phyloP scores from a whole-genome alignment of 2,113 vertebrate genomes.

The Tragelaphus strepsiceros region DNA sequence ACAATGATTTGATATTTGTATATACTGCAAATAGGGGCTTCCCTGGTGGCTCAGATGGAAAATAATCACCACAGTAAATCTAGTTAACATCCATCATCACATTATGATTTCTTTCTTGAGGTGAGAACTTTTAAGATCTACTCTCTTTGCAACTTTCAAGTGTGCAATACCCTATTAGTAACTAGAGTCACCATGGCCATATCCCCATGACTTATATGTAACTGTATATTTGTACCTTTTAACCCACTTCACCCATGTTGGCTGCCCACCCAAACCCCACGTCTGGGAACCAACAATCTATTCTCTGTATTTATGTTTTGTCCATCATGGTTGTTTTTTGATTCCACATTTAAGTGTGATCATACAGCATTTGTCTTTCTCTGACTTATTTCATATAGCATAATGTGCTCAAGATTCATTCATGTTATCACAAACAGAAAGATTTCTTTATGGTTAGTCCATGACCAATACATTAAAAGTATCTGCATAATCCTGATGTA shows the following conservation, averaged over 20 bases:
- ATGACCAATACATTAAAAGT: background rate
- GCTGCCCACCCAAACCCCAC: background rate
- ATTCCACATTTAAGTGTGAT: background rate
- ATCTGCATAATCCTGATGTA: background rate
- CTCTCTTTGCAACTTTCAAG: background rate
- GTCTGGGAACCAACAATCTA: background rate
- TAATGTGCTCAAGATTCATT: background rate
- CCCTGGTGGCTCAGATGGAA: background rate
- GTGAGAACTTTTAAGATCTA: background rate
- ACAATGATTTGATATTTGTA: background rate
- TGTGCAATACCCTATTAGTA: background rate
- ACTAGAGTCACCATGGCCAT: accelerated
- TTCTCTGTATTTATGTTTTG: background rate
- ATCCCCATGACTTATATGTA: background rate
- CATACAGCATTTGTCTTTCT: background rate
- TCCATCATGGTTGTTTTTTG: background rate
- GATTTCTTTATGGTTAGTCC: background rate
- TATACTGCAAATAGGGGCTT: background rate
- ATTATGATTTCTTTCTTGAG: background rate
- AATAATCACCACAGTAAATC: background rate
- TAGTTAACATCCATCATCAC: background rate
- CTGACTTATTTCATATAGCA: background rate
- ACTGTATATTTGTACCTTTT: background rate
- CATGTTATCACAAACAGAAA: background rate
- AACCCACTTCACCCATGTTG: background rate